Conservation (phyloP, 2,113 vertebrate genomes). For the Ascaphus truei region DNA sequence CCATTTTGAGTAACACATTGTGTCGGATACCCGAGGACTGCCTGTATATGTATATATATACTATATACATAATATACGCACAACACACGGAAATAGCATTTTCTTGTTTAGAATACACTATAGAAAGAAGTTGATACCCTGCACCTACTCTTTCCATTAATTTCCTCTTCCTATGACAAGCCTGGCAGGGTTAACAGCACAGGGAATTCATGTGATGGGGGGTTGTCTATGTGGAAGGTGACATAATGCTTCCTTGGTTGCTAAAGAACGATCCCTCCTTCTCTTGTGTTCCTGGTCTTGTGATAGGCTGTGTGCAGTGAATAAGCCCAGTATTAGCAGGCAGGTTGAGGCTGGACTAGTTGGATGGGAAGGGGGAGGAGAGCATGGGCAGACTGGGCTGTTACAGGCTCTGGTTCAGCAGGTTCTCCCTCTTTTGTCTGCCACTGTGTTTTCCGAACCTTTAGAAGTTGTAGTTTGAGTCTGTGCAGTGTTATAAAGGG, state of each 20-base stretch:
- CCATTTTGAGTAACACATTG: no score
- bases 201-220: background rate
- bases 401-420: slow-evolving; percentile 2
- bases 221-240: background rate
- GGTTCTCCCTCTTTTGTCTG: slow-evolving; percentile 28
- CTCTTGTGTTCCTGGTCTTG: background rate
- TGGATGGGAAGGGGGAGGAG: slow-evolving; percentile 1
- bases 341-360: slow-evolving; percentile 2
- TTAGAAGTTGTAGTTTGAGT: background rate
- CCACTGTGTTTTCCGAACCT: background rate
- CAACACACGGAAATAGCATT: no score
- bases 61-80: no score
- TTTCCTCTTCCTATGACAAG: background rate
- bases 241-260: slow-evolving; percentile 29
- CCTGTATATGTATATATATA: no score
- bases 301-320: slow-evolving; percentile 1
- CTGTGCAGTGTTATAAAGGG: background rate
- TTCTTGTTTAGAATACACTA: no score
- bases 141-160: background rate
- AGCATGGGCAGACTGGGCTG: slow-evolving; percentile 15
- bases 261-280: background rate
- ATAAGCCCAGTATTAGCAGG: slow-evolving; percentile 3
- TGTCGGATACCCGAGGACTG: no score
- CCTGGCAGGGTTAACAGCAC: no score
- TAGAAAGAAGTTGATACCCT: background rate